Conservation (phyloP, 2,113 vertebrate genomes). For the Mirza zaza region DNA sequence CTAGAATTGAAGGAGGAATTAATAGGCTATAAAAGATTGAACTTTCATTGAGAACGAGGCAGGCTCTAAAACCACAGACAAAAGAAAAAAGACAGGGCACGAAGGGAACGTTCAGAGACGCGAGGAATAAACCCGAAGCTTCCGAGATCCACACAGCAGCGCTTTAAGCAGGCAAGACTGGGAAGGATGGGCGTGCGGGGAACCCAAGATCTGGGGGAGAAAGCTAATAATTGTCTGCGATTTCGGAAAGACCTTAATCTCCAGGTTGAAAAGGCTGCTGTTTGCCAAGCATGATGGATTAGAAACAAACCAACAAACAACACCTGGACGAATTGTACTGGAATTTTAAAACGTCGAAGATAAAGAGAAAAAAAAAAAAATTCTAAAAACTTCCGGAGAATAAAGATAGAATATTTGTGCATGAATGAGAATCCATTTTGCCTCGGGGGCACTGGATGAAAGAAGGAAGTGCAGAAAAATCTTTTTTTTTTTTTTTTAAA, state of each 20-base stretch:
- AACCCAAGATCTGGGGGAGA: background rate
- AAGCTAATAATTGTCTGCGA: background rate
- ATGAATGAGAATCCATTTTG: background rate
- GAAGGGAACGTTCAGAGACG: background rate
- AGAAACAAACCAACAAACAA: background rate
- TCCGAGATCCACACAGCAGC: background rate
- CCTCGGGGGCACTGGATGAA: background rate
- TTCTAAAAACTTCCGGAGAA: background rate
- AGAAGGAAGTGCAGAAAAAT: background rate
- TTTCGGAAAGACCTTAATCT: background rate
- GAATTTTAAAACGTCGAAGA: background rate
- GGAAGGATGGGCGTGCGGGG: rapidly evolving
- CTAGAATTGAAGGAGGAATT: background rate
- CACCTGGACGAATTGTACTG: background rate
- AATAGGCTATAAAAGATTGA: background rate
- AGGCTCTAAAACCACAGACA: background rate
- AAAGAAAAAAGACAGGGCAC: background rate
- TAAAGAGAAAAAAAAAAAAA: background rate
- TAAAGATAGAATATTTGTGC: background rate
- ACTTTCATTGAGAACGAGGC: background rate
- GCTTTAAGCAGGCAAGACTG: background rate
- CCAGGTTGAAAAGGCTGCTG: background rate
- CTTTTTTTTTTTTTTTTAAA: background rate
- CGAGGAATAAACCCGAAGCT: background rate
- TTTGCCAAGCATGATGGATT: background rate